Evolutionary conservation across 2,113 vertebrate genomes (phyloP), one percentile per base, ranked within the genome.

Genomic region (Ammodytes marinus): DNA sequence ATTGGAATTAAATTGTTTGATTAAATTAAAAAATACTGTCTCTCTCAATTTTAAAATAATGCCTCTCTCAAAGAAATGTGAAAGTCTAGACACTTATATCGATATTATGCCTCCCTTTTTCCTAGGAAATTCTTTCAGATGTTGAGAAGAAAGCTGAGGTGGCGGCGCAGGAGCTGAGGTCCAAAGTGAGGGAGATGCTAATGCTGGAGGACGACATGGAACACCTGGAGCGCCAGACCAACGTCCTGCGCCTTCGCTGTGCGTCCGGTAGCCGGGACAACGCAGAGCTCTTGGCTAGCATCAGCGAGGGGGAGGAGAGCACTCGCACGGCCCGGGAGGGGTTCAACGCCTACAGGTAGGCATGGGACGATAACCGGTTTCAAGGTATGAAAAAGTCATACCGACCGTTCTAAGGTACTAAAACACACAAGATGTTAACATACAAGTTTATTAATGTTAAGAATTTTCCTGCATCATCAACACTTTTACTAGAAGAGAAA

Each of bases 281-380:
- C 53, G 8, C 84, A 27, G 58, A 88, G 3, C 89, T 95, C 8
- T 76, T 77, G 40, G 13, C 66, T 4, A 8, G 3, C 6, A 84
- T 85, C 1, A 61, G 64, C 2, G 88, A 93, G 19, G 83, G 92
- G 59, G 80, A 86, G 65, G 91, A 93, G 74, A 69, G 5, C 0
- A 83, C 66, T 14, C 19, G 5, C 11, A 4, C 9, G 5, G 42
- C 61, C 0, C 67, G 82, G 64, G 68, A n/a, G 4, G 40, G 4
- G 39, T 91, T 93, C 68, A 64, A 55, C 45, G 7, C 53, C 35
- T 95, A 95, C 81, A 72, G 88, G 11, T 77, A 58, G 2, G 27
- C 27, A 27, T 27, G 27, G 27, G 27, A 27, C 27, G 27, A 27
- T 27, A 27, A 27, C 27, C 27, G 27, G 27, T 27, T 27, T 27